phyloP scores from a whole-genome alignment of 2,888 invertebrate species.

The Plutella xylostella region DNA sequence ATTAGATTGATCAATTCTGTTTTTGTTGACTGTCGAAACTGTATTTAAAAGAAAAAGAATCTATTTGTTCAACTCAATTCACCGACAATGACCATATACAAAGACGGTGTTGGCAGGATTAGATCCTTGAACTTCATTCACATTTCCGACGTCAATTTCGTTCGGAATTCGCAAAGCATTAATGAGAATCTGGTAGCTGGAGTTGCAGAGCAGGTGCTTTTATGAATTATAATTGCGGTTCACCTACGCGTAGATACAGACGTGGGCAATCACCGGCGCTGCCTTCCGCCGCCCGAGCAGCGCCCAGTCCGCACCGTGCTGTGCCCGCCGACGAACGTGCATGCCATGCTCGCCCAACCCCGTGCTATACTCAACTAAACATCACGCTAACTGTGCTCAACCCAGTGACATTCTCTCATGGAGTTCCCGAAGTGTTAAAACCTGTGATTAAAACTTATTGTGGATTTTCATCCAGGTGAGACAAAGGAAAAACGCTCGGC shows the following conservation, averaged over 20 bases:
- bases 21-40: background rate
- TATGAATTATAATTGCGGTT: constrained; percentile 1
- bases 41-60: too few relatives aligned
- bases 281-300: background rate
- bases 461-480: constrained; percentile 1
- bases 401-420: background rate
- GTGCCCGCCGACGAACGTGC: constrained; percentile 1
- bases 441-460: background rate
- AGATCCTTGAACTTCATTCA: too few relatives aligned
- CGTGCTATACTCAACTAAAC: too few relatives aligned
- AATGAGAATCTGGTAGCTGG: too few relatives aligned
- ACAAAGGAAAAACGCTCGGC: constrained; percentile 1
- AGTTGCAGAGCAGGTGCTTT: constrained; percentile 3
- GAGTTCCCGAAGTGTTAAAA: background rate
- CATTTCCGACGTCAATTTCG: too few relatives aligned
- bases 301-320: background rate
- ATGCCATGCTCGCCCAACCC: constrained; percentile 2
- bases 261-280: background rate
- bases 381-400: background rate
- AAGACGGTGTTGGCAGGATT: too few relatives aligned
- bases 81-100: too few relatives aligned
- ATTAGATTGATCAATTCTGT: background rate
- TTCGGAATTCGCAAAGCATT: background rate
- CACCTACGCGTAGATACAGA: background rate
- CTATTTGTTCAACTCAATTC: too few relatives aligned